Base-by-base conservation (phyloP, 2,797 vertebrate genomes). In the Acrossocheilus fasciatus region DNA sequence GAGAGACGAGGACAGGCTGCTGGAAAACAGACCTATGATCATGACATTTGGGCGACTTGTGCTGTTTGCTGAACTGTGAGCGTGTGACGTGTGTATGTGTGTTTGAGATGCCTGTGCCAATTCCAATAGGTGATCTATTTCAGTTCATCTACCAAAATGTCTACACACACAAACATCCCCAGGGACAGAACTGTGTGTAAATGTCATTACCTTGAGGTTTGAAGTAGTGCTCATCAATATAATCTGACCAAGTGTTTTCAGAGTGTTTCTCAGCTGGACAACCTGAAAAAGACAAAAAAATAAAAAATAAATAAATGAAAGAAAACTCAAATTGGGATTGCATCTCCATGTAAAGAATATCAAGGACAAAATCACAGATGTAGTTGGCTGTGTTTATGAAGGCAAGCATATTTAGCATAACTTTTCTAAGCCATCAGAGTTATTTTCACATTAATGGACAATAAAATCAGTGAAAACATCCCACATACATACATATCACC, bases 1-100 rank as follows among this genome's bases (percentile, higher is more conserved):
- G 43, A 86, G 36, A 78, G 39, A 69, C 6, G 39, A 52, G n/a
- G 43, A 36, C 18, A 66, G 20, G 34, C 41, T 70, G 26, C 47
- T 30, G 47, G 6, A 45, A 41, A 34, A 70, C 39, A 80, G 17
- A 64, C 69, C 74, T 76, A 47, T 81, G 41, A 52, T 81, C 26
- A 73, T 59, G 52, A n/a, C 76, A 41, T 78, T 26, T 59, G 6
- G 34, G 18, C 6, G 14, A 41, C 52, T 54, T 57, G 47, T 75
- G 34, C 17, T 59, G 34, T 57, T 15, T 41, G 20, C 52, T 26
- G 36, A 64, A 10, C 26, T 64, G 41, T 78, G 66, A 83, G 72
- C 6, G 30, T n/a, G 20, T 69, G 80, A 62, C 4, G 30, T n/a
- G 20, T 62, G 80, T 34, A 30, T 77, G 57, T 20, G 82, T 20